These are phyloP conservation scores for Canis aureus DNA, from an alignment of 2,113 vertebrate species.

Conservation along the genomic window DNA sequence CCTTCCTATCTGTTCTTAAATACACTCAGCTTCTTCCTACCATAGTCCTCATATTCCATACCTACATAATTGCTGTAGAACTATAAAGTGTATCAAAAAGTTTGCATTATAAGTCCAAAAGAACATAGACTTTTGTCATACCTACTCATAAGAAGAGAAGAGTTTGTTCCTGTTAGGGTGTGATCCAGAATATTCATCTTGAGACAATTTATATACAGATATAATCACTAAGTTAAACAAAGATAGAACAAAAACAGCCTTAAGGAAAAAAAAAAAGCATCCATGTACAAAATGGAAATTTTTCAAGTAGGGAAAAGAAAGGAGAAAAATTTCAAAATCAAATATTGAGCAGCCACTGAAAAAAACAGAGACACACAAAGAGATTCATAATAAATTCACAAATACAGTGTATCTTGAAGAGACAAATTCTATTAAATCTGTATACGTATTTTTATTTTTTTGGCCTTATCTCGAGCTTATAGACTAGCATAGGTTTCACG, in stretches of 20 bases:
- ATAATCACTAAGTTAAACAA: conserved; percentile 45
- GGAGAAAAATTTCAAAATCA: conserved; percentile 60
- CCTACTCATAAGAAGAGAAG: background rate
- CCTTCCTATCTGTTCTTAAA: background rate
- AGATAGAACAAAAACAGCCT: background rate
- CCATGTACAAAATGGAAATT: background rate
- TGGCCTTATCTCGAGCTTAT: background rate
- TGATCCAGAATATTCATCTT: conserved; percentile 19
- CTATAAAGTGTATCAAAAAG: background rate
- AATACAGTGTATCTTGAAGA: background rate
- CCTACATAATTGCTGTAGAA: background rate
- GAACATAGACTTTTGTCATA: background rate
- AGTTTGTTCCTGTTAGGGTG: background rate
- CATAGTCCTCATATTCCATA: background rate
- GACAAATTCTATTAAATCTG: background rate
- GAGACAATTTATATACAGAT: background rate
- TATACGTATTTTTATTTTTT: background rate
- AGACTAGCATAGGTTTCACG: background rate
- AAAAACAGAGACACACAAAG: background rate
- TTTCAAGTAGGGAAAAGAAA: conserved; percentile 28
- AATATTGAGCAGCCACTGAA: background rate
- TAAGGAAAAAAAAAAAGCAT: background rate
- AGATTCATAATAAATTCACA: background rate
- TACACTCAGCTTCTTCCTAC: background rate
- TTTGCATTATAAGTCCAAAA: background rate